A percentile compares a stretch with the other conserved stretches of the same genome.
phyloP scores from a whole-genome alignment of 1,140 invertebrate genomes.

The Lepidurus arcticus region DNA sequence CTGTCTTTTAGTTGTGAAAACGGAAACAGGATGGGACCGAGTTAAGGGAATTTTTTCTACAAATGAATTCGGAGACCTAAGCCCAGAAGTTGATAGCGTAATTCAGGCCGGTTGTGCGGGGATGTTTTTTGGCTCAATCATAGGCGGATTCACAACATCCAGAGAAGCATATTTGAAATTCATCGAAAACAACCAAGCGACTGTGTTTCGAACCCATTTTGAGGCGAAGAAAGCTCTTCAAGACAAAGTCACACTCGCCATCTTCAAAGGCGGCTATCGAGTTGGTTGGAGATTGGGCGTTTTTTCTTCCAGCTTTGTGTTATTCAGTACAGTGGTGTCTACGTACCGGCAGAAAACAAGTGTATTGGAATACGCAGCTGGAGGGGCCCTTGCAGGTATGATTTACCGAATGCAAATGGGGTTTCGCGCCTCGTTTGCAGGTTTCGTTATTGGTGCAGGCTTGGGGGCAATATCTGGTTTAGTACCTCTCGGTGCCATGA shows the following conservation, averaged over 20 bases:
- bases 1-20: slow-evolving; percentile 18
- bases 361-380: slow-evolving; percentile 57
- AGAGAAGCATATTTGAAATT: slow-evolving; percentile 57
- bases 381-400: slow-evolving; percentile 56
- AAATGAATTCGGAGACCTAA: slow-evolving; percentile 55
- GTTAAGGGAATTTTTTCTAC: slow-evolving; percentile 36
- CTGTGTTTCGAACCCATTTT: slow-evolving; percentile 56
- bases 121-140: slow-evolving; percentile 52
- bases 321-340: slow-evolving; percentile 54
- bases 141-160: slow-evolving; percentile 58
- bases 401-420: slow-evolving; percentile 59
- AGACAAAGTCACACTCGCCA: slow-evolving; percentile 56
- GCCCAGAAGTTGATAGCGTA: slow-evolving; percentile 54
- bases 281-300: slow-evolving; percentile 58
- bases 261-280: slow-evolving; percentile 60
- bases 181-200: slow-evolving; percentile 65
- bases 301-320: slow-evolving; percentile 61
- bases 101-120: slow-evolving; percentile 45
- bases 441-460: slow-evolving; percentile 50
- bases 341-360: slow-evolving; percentile 59
- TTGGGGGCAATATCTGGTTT: slow-evolving; percentile 51
- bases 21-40: slow-evolving; percentile 39
- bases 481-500: slow-evolving; percentile 46
- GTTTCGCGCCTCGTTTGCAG: slow-evolving; percentile 56
- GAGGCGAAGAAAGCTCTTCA: slow-evolving; percentile 64